Evolutionary conservation across 2,888 invertebrate species (phyloP), one percentile per base, ranked within the genome.

Genomic region (Priocnemis perturbator): DNA sequence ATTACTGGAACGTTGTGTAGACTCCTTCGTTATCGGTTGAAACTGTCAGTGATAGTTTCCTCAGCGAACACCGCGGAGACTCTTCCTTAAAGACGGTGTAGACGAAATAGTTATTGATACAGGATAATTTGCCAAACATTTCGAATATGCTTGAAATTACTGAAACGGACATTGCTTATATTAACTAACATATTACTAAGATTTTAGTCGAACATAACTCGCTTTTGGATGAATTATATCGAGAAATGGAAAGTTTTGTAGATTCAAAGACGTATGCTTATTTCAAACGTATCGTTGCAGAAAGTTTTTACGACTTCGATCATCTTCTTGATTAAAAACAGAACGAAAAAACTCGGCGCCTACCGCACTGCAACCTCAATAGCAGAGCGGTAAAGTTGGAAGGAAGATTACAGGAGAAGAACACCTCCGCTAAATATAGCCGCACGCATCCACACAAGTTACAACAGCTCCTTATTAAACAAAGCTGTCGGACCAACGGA

Each of bases 11-110:
- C 20, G 75, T 59, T 64, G 72, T 47, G 60, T 37, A 78, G 79
- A 57, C 48, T 78, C 19, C 79, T 75, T 68, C 52, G 59, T 66
- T 80, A 80, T 73, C 79, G 79, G 48, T 71, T 26, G 60, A 67
- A 19, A 56, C 62, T 44, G 55, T 64, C 68, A 20, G 59, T 37
- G 64, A 77, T 83, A 83, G 84, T 85, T 85, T 76, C 78, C 64
- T 53, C 62, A 67, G 23, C 72, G 53, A 73, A 80, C 85, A 79
- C 82, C 63, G 80, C 60, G 86, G 86, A 86, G 86, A 86, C 86
- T 86, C 83, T 64, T 80, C 15, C 77, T 55, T 71, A 37, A 37
- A 37, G 37, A 9, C 37, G 37, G 63, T 0, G 30, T 26, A 1
- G 7, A 52, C 50, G 19, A 65, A 64, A 47, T 20, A 66, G 9